Evolutionary conservation across 2,113 vertebrate species (phyloP).

Genomic region (Orientallactaga bullata): DNA sequence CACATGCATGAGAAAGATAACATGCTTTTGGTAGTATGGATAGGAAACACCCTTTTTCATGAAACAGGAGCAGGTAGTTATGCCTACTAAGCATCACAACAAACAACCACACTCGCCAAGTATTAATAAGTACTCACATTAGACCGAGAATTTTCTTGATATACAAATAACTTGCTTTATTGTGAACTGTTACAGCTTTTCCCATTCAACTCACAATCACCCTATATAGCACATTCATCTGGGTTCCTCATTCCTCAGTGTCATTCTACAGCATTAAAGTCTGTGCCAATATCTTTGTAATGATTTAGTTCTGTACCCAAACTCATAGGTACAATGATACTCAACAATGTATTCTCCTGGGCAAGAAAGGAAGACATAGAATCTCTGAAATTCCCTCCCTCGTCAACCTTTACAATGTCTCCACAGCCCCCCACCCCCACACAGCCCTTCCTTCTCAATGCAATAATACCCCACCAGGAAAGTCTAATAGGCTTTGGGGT

Average conservation of each 20-base stretch:
- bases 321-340: not conserved
- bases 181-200: not conserved
- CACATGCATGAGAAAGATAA: not conserved
- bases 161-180: not conserved
- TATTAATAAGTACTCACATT: not conserved
- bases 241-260: not conserved
- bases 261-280: not conserved
- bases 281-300: not conserved
- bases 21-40: not conserved
- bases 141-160: not conserved
- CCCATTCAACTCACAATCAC: not conserved
- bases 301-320: not conserved
- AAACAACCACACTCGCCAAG: not conserved
- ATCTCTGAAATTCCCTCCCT: not conserved
- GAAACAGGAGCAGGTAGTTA: rapidly evolving
- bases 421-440: not conserved
- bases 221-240: not conserved
- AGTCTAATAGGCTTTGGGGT: constrained; percentile 57
- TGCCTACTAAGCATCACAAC: rapidly evolving
- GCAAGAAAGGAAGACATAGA: not conserved
- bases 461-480: constrained; percentile 59
- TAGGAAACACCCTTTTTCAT: not conserved
- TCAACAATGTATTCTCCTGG: not conserved
- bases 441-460: not conserved
- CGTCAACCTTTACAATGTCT: not conserved